Base-by-base conservation (phyloP, 1,140 invertebrate genomes). In the Scaptodrosophila lebanonensis region DNA sequence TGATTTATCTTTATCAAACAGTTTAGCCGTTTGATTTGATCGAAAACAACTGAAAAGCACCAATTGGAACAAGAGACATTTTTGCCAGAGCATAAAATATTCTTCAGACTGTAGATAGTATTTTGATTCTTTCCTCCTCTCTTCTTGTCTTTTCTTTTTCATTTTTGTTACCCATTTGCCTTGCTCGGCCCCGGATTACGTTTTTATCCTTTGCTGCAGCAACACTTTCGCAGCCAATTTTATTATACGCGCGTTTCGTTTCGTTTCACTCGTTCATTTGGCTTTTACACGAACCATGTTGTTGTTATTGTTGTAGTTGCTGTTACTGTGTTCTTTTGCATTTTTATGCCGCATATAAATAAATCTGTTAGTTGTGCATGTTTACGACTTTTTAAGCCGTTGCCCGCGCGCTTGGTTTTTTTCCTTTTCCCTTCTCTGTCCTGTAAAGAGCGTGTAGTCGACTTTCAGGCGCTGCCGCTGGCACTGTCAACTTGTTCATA, bases 291-390 rank as follows among this genome's bases (percentile, higher is more conserved):
- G 18, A 33, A 30, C 30, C 42, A 27, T 58, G 50, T 38, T 30
- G 53, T 13, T 64, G 47, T 18, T 32, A 50, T 38, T 38, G 52
- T 25, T 58, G 35, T 25, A 17, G 22, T 38, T 40, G 35, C 35
- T 27, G 30, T 32, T 51, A 15, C 16, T 17, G 25, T 54, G 60
- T 33, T 69, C 50, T 57, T 63, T 69, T 82, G 75, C 76, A 82
- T 82, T 82, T 82, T 82, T 82, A 82, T 82, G 75, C 75, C 66
- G 69, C 75, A 75, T 82, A 82, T 82, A 82, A 82, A 82, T 82
- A 82, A 82, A 82, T 82, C 75, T 82, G 75, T 82, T 82, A 82
- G 75, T 82, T 82, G 75, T 82, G 75, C 75, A 82, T 82, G 75
- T 82, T 82, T 82, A 82, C 75, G 75, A 82, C 75, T 75, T 82